Evolutionary conservation across 2,113 vertebrate genomes (phyloP).

Genomic region (Gambusia holbrooki): DNA sequence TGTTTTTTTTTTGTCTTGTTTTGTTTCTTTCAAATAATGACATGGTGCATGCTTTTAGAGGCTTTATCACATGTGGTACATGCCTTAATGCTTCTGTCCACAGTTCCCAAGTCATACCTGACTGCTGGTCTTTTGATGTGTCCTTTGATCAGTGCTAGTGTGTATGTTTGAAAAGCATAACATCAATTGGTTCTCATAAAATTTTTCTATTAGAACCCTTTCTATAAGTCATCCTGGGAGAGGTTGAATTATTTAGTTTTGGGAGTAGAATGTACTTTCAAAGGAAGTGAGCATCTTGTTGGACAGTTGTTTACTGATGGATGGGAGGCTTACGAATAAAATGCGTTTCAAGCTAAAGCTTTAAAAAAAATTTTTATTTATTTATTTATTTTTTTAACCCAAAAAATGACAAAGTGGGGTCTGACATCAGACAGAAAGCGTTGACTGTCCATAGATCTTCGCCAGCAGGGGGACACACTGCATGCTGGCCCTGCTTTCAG

Average conservation of each 20-base stretch:
- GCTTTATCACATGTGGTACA: background rate
- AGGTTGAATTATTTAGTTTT: background rate
- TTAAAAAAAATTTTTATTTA: too few species aligned
- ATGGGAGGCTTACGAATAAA: too few species aligned
- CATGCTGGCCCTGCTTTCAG: background rate
- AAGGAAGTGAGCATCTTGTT: background rate
- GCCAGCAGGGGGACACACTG: conserved; percentile 62
- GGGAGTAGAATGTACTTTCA: background rate
- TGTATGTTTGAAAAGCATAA: too few species aligned
- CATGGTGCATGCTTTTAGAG: conserved; percentile 37
- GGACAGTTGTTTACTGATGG: too few species aligned
- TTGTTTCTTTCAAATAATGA: background rate
- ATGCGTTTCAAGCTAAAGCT: too few species aligned
- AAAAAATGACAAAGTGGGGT: background rate
- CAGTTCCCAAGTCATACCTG: background rate
- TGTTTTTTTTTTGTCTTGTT: conserved; percentile 1
- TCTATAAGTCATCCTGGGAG: background rate
- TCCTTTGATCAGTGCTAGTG: background rate
- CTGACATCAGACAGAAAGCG: background rate
- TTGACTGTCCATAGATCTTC: conserved; percentile 6
- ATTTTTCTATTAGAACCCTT: too few species aligned
- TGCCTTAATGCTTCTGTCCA: background rate
- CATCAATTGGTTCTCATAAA: too few species aligned
- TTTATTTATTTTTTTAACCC: background rate
- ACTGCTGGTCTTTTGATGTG: background rate